Evolutionary conservation across 2,888 invertebrate genomes (phyloP), one percentile per base, ranked within the genome.

Genomic region (Cataglyphis rosenhaueri): DNA sequence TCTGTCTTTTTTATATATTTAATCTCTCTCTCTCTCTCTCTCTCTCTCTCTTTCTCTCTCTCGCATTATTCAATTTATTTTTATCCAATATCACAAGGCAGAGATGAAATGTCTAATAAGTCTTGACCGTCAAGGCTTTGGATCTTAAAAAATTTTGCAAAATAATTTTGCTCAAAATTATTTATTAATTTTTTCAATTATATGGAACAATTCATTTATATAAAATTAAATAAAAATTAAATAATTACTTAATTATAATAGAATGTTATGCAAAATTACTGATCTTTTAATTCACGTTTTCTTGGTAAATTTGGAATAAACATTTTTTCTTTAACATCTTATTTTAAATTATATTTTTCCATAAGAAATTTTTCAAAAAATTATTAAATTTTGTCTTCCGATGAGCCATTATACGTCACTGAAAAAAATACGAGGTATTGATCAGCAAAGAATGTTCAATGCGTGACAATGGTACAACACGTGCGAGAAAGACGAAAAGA

Each of bases 401-500:
- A 41, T 25, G 38, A 76, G 8, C 5, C 18, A 64, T 21, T 44
- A 29, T 55, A 3, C 18, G n/a, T 66, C 57, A 29, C 15, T 74
- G 29, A 10, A 12, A 66, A n/a, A 66, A 52, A 57, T 44, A n/a
- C 6, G 21, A 78, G 15, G 12, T 65, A 65, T n/a, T n/a, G 57
- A 41, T 65, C 65, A 57, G 4, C 8, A 41, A 57, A 10, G 18
- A 70, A 70, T 44, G 15, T 66, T 76, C 38, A 3, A 15, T 64
- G 18, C 38, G 12, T 52, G 55, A 78, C 57, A 57, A 25, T 21
- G 21, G 3, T 21, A n/a, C 29, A 75, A 66, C 41, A 78, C 21
- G 15, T 78, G 32, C 57, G 66, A 29, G 65, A 76, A 35, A 38
- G 6, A 15, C 55, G 41, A 59, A 70, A 59, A 64, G 65, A 75